These are phyloP conservation scores for Heteromurus nitidus DNA, from an alignment of 2,888 invertebrate species.

Conservation along the genomic window DNA sequence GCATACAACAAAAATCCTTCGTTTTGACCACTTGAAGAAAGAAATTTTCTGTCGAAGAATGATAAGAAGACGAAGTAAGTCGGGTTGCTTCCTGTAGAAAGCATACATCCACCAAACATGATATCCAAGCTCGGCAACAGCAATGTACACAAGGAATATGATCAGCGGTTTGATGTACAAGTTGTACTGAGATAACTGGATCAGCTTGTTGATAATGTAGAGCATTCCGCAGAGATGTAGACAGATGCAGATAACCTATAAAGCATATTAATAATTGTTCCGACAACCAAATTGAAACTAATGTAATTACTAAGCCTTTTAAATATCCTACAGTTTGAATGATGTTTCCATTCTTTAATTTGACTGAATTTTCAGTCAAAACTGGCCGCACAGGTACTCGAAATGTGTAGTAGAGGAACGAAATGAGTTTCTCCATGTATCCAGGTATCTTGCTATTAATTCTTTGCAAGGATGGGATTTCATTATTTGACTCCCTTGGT, in stretches of 20 bases:
- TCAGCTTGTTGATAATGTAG: too few relatives aligned
- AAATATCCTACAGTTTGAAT: neutral
- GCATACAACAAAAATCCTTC: too few relatives aligned
- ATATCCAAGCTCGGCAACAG: too few relatives aligned
- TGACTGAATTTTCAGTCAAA: neutral
- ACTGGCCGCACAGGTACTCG: neutral
- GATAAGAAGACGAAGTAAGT: too few relatives aligned
- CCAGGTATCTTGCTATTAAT: neutral
- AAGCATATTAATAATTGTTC: neutral
- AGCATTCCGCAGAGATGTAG: neutral
- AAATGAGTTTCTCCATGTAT: neutral
- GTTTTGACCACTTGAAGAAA: too few relatives aligned
- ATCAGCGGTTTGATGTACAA: too few relatives aligned
- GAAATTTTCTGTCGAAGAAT: too few relatives aligned
- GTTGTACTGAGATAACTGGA: too few relatives aligned
- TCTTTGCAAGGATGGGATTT: neutral
- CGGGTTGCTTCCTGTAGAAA: too few relatives aligned
- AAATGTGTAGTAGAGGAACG: neutral
- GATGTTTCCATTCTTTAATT: neutral
- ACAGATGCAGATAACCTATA: neutral
- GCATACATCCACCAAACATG: too few relatives aligned
- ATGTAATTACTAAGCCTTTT: too few relatives aligned
- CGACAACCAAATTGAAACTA: neutral
- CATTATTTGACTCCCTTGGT: neutral
- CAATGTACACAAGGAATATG: too few relatives aligned